Evolutionary conservation across 2,113 vertebrate genomes (phyloP), one percentile per base, ranked within the genome.

Genomic region (Myxocyprinus asiaticus): DNA sequence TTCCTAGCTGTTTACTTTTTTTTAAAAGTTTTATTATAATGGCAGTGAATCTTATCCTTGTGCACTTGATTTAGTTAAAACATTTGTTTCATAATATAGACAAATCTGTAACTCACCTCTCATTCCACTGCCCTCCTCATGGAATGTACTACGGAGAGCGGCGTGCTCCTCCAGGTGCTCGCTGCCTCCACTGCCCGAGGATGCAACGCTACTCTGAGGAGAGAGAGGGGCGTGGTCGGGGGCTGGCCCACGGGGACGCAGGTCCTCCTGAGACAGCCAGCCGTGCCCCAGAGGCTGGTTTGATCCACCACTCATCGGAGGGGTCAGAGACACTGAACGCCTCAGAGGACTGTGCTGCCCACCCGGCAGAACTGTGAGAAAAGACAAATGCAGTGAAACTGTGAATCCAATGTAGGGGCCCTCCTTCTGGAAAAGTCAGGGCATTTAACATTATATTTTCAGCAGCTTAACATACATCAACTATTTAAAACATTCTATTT

Each of bases 221-320:
- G 98, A 99, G 83, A 99, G 95, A 83, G 97, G 97, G 72, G 97
- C 97, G 85, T 99, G 98, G 90, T 99, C 96, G 67, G 94, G 95
- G 88, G 96, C 93, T 44, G 94, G 92, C 90, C 95, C 96, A 90
- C 96, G 93, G 81, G 92, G 94, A 86, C 96, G 94, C 84, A 99
- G 94, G 90, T 99, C 98, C 94, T 99, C 98, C 92, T 99, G 98
- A 88, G 98, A 99, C 93, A 99, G 94, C 98, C 98, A 99, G 90
- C 96, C 95, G 85, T 97, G 97, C 91, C 97, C 97, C 90, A 99
- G 91, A 82, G 95, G 93, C 86, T 97, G 96, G 92, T 82, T 89
- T 78, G 93, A 95, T 90, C 96, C 95, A 90, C 95, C 96, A 85
- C 95, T 97, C 94, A 98, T 98, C 89, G 98, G 97, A 87, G 98